Base-by-base conservation (phyloP, 37 sponge, comb jelly and placozoan species). In the Chondrosia reniformis region DNA sequence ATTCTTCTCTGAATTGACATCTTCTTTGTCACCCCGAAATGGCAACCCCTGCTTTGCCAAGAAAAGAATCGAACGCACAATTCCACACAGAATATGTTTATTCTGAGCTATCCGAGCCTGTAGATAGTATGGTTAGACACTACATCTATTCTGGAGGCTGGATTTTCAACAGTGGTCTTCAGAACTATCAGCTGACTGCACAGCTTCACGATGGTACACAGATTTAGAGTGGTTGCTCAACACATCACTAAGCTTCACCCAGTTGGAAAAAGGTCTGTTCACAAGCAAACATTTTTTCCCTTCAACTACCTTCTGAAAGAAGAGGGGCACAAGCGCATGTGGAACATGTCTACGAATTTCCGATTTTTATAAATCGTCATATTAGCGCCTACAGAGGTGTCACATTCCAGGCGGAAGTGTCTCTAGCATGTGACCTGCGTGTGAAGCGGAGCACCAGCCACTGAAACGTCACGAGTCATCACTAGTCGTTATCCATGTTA, bases 261-360 rank as follows among this genome's bases (percentile, higher is more conserved):
- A 86, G 30, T 86, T 77, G 32, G 87, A 77, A 77, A 78, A 86
- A 41, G 87, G 82, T 22, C 41, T 81, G 36, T 86, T 86, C 12
- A 86, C 87, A 77, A 86, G 71, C 55, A 67, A 28, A 77, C 81
- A 76, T 61, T 86, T n/a, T 85, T 52, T 79, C 80, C 49, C 37
- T 74, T 17, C 82, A 41, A 22, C 37, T 74, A n/a, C 4, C 65
- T 15, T 55, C 43, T 12, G 40, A 22, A 65, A 49, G 54, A 49
- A 49, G 54, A 49, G 17, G 54, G 54, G 54, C 54, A 49, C 54
- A 49, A n/a, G n/a, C n/a, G n/a, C n/a, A n/a, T n/a, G n/a, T n/a
- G n/a, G n/a, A n/a, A n/a, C n/a, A n/a, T n/a, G n/a, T n/a, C n/a
- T n/a, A n/a, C n/a, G n/a, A n/a, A n/a, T n/a, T n/a, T n/a, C n/a